A percentile compares a stretch with the other conserved stretches of the same genome.
Conservation (phyloP, 2,888 invertebrate species). For the Phyto melanocephala region DNA sequence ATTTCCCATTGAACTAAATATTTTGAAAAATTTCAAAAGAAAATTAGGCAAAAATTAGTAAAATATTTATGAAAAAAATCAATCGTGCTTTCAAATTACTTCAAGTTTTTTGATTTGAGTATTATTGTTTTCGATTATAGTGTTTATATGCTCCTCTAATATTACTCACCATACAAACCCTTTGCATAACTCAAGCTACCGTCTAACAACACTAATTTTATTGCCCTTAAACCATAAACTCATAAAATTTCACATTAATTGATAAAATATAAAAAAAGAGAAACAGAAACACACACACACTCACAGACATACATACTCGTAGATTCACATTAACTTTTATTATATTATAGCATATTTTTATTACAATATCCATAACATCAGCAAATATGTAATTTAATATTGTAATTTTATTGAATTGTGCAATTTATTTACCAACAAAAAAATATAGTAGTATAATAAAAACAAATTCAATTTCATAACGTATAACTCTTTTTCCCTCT, state of each 20-base stretch:
- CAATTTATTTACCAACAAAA: background rate
- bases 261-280: background rate
- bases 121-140: too few species aligned
- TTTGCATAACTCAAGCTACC: too few species aligned
- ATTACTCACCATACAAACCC: background rate
- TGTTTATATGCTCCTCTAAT: too few species aligned
- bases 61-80: too few species aligned
- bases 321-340: background rate
- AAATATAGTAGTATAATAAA: background rate
- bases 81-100: too few species aligned
- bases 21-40: too few species aligned
- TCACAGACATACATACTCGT: too few species aligned
- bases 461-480: background rate
- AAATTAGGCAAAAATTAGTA: too few species aligned
- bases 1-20: too few species aligned
- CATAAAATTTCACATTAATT: conserved; percentile 4
- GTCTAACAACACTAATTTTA: background rate
- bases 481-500: background rate
- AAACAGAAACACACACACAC: too few species aligned
- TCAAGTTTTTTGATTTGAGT: too few species aligned
- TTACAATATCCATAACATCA: background rate
- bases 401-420: background rate
- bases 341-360: background rate
- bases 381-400: background rate
- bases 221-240: background rate